Conservation (phyloP, 2,113 vertebrate species). For the Prionailurus viverrinus region DNA sequence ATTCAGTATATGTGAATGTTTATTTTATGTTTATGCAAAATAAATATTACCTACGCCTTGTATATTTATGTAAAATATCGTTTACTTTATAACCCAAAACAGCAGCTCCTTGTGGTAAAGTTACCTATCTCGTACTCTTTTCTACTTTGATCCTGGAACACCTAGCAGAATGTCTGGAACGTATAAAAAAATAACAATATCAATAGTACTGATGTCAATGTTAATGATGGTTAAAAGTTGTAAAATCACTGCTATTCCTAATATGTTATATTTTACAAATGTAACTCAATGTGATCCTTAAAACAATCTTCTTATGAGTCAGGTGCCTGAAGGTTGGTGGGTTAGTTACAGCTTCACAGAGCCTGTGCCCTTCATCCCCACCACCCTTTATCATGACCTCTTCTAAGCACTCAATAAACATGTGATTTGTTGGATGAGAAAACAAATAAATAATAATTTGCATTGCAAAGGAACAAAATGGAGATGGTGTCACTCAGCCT, state of each 20-base stretch:
- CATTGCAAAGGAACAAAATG: background rate
- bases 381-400: background rate
- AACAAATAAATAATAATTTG: background rate
- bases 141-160: background rate
- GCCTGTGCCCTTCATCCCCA: background rate
- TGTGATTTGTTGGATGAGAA: background rate
- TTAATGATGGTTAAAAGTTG: background rate
- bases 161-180: background rate
- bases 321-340: background rate
- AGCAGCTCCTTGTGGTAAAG: background rate
- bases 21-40: background rate
- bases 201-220: background rate
- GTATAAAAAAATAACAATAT: background rate
- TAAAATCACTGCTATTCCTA: background rate
- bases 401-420: background rate
- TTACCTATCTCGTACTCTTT: background rate
- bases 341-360: rapidly evolving
- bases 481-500: background rate
- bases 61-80: background rate
- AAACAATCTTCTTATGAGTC: background rate
- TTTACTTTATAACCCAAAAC: background rate
- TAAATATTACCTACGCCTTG: too few species aligned
- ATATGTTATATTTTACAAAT: background rate
- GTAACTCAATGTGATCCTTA: background rate
- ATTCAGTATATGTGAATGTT: background rate